These are phyloP conservation scores for Poecilobothrus nobilitatus DNA, from an alignment of 2,888 invertebrate genomes.

Conservation along the genomic window DNA sequence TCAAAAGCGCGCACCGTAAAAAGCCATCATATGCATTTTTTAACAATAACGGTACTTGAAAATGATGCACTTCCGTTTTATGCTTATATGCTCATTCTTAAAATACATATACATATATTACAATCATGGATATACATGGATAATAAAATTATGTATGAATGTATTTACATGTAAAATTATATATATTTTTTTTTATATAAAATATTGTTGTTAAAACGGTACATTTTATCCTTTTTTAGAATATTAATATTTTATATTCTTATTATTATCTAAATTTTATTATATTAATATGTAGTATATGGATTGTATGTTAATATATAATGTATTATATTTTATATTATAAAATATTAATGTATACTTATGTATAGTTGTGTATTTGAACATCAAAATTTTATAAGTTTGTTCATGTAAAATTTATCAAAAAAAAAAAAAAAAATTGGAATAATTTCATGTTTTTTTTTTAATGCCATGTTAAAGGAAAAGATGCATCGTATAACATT, in stretches of 20 bases:
- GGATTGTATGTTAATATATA: too few species aligned
- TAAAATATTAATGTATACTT: neutral
- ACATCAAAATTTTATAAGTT: neutral
- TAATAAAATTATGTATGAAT: too few species aligned
- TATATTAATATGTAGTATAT: too few species aligned
- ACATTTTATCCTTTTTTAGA: neutral
- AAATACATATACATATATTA: too few species aligned
- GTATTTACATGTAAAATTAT: too few species aligned
- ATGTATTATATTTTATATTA: too few species aligned
- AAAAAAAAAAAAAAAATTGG: neutral
- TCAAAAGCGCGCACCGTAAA: neutral
- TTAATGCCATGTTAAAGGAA: too few species aligned
- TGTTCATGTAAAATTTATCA: neutral
- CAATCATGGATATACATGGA: too few species aligned
- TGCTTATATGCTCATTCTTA: neutral
- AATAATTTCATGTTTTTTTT: neutral
- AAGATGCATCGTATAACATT: too few species aligned
- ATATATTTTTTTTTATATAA: too few species aligned
- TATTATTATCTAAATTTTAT: too few species aligned
- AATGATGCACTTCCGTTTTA: neutral
- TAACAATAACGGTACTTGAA: slow-evolving; percentile 6
- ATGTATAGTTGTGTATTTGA: neutral
- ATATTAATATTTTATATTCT: too few species aligned
- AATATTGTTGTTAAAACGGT: neutral
- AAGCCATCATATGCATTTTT: slow-evolving; percentile 4